Percentiles rank a stretch among this genome's conserved stretches.
phyloP scores from a whole-genome alignment of 2,113 vertebrate genomes.

The Mustela nigripes region DNA sequence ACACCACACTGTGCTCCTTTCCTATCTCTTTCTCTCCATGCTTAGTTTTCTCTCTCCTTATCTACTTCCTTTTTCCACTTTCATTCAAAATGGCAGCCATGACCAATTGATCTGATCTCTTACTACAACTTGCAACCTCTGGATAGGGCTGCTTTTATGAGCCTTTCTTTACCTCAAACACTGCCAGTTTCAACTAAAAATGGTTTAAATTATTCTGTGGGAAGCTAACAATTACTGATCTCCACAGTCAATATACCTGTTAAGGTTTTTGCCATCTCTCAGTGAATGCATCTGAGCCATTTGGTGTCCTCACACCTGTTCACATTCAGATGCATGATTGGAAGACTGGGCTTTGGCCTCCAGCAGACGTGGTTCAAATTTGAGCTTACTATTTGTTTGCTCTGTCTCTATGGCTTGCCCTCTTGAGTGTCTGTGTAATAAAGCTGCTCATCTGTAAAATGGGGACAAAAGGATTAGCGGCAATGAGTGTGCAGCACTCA shows the following conservation, averaged over 20 bases:
- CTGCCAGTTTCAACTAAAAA: not conserved
- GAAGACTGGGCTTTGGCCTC: not conserved
- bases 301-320: not conserved
- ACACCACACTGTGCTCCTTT: not conserved
- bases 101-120: not conserved
- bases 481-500: accelerated
- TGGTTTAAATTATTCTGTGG: not conserved
- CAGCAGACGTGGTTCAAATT: not conserved
- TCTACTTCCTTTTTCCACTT: not conserved
- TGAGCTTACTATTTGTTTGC: not conserved
- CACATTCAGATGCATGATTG: not conserved
- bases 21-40: not conserved
- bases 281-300: not conserved
- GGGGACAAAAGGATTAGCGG: not conserved
- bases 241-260: not conserved
- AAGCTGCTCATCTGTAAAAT: not conserved
- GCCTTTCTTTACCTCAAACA: not conserved
- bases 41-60: not conserved
- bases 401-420: not conserved
- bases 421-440: not conserved
- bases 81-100: not conserved
- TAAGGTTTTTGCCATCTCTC: not conserved
- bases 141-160: not conserved
- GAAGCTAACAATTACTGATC: not conserved
- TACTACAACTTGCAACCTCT: not conserved